Percentiles rank a stretch among this genome's conserved stretches.
Evolutionary conservation across 2,888 invertebrate genomes (phyloP).

Genomic region (Lathronympha strigana): DNA sequence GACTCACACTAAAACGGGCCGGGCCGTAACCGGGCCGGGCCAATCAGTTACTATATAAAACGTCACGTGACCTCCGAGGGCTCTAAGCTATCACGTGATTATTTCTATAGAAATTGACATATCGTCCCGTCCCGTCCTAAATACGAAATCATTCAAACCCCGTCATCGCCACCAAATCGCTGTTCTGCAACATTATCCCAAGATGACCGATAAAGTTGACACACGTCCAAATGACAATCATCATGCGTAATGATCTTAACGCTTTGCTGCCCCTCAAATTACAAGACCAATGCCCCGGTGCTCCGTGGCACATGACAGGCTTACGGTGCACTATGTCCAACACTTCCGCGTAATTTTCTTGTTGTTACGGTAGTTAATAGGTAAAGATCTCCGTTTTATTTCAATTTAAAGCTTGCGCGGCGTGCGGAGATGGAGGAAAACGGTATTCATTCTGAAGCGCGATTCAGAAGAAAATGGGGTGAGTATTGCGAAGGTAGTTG

Average conservation of each 20-base stretch:
- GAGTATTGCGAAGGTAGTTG: too few species aligned
- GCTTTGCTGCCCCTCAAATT: constrained; percentile 80
- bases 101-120: too few species aligned
- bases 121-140: too few species aligned
- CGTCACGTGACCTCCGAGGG: too few species aligned
- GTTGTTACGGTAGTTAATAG: constrained; percentile 41
- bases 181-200: constrained; percentile 33
- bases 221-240: constrained; percentile 67
- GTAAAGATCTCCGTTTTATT: constrained; percentile 27
- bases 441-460: background rate
- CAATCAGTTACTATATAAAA: too few species aligned
- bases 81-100: too few species aligned
- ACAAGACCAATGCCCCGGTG: constrained; percentile 80
- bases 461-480: too few species aligned
- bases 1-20: too few species aligned
- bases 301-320: constrained; percentile 75
- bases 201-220: constrained; percentile 42
- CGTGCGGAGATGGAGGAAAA: background rate
- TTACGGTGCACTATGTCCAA: constrained; percentile 75
- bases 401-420: constrained; percentile 10
- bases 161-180: background rate
- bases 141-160: too few species aligned
- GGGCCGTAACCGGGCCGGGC: too few species aligned
- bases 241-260: constrained; percentile 79
- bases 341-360: constrained; percentile 64